These are phyloP conservation scores for Ondatra zibethicus DNA, from an alignment of 2,113 vertebrate genomes.

Conservation along the genomic window DNA sequence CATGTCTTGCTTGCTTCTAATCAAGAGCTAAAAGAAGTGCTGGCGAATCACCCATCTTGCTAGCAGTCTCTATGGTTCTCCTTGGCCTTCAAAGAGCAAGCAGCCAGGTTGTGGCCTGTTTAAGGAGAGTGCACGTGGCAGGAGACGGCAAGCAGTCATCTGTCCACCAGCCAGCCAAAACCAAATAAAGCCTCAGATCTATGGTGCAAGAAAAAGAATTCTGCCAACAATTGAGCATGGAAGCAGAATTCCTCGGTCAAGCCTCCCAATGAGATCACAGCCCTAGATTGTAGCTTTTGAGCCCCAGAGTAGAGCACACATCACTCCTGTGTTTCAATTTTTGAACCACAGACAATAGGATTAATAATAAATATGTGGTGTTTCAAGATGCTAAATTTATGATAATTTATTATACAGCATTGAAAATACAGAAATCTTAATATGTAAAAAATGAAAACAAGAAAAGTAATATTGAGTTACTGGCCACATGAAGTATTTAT, in stretches of 20 bases:
- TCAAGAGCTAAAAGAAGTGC: neutral
- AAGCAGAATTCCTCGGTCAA: neutral
- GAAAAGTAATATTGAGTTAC: conserved; percentile 13
- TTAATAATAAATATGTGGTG: conserved; percentile 20
- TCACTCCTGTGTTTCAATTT: neutral
- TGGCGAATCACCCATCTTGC: neutral
- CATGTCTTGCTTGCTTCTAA: neutral
- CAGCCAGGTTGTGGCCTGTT: neutral
- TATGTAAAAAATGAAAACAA: neutral
- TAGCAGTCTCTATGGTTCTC: neutral
- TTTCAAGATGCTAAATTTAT: neutral
- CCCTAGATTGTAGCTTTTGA: neutral
- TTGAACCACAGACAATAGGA: neutral
- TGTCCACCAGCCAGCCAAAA: neutral
- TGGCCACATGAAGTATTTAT: conserved; percentile 71
- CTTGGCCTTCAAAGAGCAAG: neutral
- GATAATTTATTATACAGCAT: conserved; percentile 53
- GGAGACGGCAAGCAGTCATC: neutral
- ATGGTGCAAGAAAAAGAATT: neutral
- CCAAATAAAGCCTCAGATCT: neutral
- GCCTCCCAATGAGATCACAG: neutral
- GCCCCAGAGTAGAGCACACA: neutral
- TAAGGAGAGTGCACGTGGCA: neutral
- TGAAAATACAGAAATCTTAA: conserved; percentile 48
- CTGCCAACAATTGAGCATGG: neutral